These are phyloP conservation scores for Ahaetulla prasina DNA, from an alignment of 2,113 vertebrate species.

Conservation along the genomic window DNA sequence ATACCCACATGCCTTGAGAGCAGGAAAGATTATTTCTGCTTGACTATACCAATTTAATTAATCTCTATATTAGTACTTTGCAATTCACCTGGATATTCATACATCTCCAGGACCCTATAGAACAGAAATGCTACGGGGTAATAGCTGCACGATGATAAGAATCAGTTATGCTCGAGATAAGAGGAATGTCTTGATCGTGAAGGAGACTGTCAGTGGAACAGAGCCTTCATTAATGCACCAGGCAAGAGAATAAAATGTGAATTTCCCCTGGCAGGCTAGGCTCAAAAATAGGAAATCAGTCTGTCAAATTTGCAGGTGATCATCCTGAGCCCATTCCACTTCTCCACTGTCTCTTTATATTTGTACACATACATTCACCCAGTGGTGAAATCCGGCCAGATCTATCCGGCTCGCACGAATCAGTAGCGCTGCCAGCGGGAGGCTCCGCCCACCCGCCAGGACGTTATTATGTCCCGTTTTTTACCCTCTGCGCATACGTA, in stretches of 20 bases:
- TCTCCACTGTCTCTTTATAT: not conserved
- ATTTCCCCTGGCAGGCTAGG: not conserved
- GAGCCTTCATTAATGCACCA: not conserved
- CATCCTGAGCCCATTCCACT: not conserved
- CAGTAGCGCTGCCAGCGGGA: too few species aligned
- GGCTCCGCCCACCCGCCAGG: too few species aligned
- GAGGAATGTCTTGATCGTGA: not conserved
- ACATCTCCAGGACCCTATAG: not conserved
- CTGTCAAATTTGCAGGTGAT: not conserved
- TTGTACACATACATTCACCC: not conserved
- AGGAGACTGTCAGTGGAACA: not conserved
- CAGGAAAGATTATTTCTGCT: not conserved
- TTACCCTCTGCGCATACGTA: too few species aligned
- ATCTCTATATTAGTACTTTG: conserved; percentile 19
- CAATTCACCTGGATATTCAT: not conserved
- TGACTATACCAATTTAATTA: conserved; percentile 38
- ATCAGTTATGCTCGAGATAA: conserved; percentile 1
- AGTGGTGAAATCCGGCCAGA: too few species aligned
- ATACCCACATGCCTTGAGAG: conserved; percentile 16
- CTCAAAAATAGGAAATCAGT: not conserved
- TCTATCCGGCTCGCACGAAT: too few species aligned
- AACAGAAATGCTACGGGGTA: not conserved
- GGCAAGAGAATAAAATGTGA: not conserved
- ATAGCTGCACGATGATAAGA: not conserved
- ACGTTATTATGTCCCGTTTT: too few species aligned